Conservation (phyloP, 2,888 invertebrate genomes). For the Ptilodon capucinus region DNA sequence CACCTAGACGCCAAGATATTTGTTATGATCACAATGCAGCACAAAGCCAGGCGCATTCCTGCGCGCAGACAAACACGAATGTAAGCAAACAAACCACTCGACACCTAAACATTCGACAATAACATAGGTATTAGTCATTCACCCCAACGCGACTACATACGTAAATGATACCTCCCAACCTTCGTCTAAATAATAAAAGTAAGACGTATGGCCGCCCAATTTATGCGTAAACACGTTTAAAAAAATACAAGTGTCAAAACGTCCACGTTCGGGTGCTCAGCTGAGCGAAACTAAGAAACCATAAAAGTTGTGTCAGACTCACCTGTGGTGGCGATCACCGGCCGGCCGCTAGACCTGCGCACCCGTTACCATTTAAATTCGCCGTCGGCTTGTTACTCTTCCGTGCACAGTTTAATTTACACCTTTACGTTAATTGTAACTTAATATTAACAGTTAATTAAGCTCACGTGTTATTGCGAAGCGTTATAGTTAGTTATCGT, state of each 20-base stretch:
- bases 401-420: slow-evolving; percentile 59
- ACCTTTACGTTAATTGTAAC: slow-evolving; percentile 60
- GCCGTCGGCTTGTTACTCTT: slow-evolving; percentile 39
- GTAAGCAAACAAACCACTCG: slow-evolving; percentile 31
- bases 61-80: slow-evolving; percentile 25
- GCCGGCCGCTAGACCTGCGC: slow-evolving; percentile 38
- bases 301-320: slow-evolving; percentile 37
- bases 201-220: slow-evolving; percentile 31
- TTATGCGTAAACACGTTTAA: slow-evolving; percentile 55
- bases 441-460: slow-evolving; percentile 51
- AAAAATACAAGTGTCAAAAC: slow-evolving; percentile 50
- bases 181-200: slow-evolving; percentile 7
- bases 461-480: slow-evolving; percentile 67
- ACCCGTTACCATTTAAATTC: slow-evolving; percentile 41
- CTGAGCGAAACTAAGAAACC: slow-evolving; percentile 25
- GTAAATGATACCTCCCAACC: background rate
- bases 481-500: slow-evolving; percentile 55
- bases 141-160: slow-evolving; percentile 13
- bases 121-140: slow-evolving; percentile 25
- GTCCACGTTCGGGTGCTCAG: slow-evolving; percentile 27
- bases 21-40: slow-evolving; percentile 39
- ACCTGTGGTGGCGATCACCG: slow-evolving; percentile 53
- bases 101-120: slow-evolving; percentile 32
- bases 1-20: slow-evolving; percentile 30
- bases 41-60: slow-evolving; percentile 46